These are phyloP conservation scores for Anser cygnoides DNA, from an alignment of 2,113 vertebrate genomes.

Conservation along the genomic window DNA sequence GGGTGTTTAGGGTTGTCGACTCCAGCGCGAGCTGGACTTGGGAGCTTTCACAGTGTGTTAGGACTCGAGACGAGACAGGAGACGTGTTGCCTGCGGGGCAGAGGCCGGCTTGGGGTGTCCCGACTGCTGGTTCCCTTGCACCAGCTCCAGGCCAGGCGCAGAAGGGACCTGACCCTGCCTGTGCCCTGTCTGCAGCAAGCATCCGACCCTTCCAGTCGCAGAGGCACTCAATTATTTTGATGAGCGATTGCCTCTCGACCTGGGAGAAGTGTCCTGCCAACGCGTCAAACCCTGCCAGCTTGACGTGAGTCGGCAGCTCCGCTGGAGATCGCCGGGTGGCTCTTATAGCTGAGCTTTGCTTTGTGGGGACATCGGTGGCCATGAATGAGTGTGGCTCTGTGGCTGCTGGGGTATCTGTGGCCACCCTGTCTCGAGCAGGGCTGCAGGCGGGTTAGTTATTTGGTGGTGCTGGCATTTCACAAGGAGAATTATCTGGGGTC, in stretches of 20 bases:
- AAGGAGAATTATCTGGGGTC: background rate
- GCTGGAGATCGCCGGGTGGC: fast-evolving
- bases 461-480: background rate
- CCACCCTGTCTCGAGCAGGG: too few relatives aligned
- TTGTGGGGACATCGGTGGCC: fast-evolving
- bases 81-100: background rate
- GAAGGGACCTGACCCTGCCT: background rate
- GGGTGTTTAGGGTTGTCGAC: background rate
- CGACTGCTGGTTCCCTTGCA: background rate
- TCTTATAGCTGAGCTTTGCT: background rate
- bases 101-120: background rate
- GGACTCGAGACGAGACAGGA: background rate
- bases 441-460: background rate
- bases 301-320: background rate
- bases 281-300: background rate
- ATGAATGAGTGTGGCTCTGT: background rate
- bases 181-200: background rate
- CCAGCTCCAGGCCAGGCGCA: background rate
- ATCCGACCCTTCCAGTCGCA: fast-evolving
- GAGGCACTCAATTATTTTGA: background rate
- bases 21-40: background rate
- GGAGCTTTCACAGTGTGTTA: background rate
- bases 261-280: background rate
- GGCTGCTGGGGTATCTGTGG: too few relatives aligned
- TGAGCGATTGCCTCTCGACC: background rate